Conservation (phyloP, 2,113 vertebrate genomes). For the Craseonycteris thonglongyai region DNA sequence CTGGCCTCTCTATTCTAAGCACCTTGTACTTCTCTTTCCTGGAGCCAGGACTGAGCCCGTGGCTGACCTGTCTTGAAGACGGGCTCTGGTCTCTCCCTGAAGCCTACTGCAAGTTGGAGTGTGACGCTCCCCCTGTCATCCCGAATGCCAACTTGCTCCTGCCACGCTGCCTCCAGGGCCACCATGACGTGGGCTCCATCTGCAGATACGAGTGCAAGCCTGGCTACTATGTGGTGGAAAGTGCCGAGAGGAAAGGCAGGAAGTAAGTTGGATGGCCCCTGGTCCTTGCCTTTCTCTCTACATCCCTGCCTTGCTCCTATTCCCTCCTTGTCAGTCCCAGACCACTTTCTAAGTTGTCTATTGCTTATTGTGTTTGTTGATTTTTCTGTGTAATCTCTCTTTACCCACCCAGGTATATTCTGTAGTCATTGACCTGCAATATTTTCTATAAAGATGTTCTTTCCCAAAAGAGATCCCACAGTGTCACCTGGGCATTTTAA, state of each 20-base stretch:
- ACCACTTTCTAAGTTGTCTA: background rate
- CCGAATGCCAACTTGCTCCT: slow-evolving; percentile 83
- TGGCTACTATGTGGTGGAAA: slow-evolving; percentile 86
- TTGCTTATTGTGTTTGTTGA: background rate
- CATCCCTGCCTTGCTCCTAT: background rate
- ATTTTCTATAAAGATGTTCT: background rate
- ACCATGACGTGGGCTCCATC: slow-evolving; percentile 88
- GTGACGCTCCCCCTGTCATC: slow-evolving; percentile 77
- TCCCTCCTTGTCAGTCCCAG: background rate
- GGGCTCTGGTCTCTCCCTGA: slow-evolving; percentile 96
- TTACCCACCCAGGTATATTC: background rate
- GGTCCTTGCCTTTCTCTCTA: fast-evolving
- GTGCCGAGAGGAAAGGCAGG: slow-evolving; percentile 69
- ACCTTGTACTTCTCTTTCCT: slow-evolving; percentile 39
- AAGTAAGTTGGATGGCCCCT: slow-evolving; percentile 80
- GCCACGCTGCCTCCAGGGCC: slow-evolving; percentile 81
- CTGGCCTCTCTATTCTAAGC: background rate
- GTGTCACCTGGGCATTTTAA: background rate
- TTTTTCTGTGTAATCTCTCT: background rate
- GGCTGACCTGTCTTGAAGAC: slow-evolving; percentile 91
- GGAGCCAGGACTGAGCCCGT: slow-evolving; percentile 86
- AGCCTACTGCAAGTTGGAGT: slow-evolving; percentile 96
- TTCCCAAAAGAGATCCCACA: background rate
- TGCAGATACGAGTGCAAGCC: slow-evolving; percentile 93
- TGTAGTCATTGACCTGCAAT: background rate